Base-by-base conservation (phyloP, 2,888 invertebrate genomes). In the Drosophila multiciliata region DNA sequence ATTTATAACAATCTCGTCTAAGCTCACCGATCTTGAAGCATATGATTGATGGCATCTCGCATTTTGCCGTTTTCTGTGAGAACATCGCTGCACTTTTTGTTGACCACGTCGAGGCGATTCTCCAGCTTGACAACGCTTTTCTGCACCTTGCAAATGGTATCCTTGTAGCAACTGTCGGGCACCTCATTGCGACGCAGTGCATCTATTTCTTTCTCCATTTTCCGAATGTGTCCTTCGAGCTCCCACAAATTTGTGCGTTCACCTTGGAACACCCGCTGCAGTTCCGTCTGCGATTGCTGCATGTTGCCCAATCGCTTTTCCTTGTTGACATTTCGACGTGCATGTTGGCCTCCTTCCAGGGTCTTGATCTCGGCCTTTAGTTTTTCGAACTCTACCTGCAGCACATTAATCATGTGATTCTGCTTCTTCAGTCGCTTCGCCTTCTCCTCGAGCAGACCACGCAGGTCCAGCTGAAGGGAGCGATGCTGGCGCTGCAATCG, bases 11-110 rank as follows among this genome's bases (percentile, higher is more conserved):
- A 33, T 12, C 12, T 52, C 15, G 5, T 23, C 20, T 17, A 3
- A n/a, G n/a, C 63, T 90, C 89, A 95, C 96, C 96, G 95, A 92
- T 98, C 98, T 73, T 96, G 95, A 1, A 98, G 92, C 80, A 98
- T 94, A 76, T 96, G 95, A 89, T 98, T 96, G 58, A 98, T 98
- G 85, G 97, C 96, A 15, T 96, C 94, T 32, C 98, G 94, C 87
- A 97, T 94, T 80, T 94, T 94, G 62, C 95, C 94, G 91, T 97
- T 98, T 70, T 96, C 95, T 3, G 96, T 95, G 70, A 97, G 94
- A 26, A 96, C 95, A 5, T 94, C 94, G 92, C 97, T 96, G 91
- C 96, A 97, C 87, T 95, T 95, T 90, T 96, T 96, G 87, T 96
- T 96, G 1, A 95, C 95, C 2, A 96, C 96, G 89, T 97, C 96